Base-by-base conservation (phyloP, 2,888 invertebrate genomes). In the Ormyrus thymus region DNA sequence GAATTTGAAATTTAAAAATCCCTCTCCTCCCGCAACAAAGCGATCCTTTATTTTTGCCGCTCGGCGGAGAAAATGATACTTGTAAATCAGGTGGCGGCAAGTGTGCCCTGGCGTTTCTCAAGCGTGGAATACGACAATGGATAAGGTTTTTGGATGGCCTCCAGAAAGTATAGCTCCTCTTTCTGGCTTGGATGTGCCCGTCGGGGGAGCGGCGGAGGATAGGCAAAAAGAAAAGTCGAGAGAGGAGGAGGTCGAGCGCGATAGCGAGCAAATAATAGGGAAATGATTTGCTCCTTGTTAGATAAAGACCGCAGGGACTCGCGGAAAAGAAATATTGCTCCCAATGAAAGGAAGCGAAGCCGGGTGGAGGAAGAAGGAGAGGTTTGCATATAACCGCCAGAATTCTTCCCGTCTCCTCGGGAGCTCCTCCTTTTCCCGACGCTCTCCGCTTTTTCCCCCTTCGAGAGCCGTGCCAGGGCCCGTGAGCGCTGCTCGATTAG, bases 241-340 rank as follows among this genome's bases (percentile, higher is more conserved):
- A 56, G 75, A 75, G 76, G 82, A 82, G 81, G 84, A 84, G 83
- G 80, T 84, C 83, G 83, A 85, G 83, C 80, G 86, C 86, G 89
- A 89, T 89, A 89, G 88, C 88, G 87, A 89, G 89, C 87, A 89
- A 89, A 89, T 90, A 89, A 90, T 89, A 89, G 89, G 89, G 89
- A 90, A 90, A 90, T 90, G 89, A 90, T 90, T 89, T 89, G 89
- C 89, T 90, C 88, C 89, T 89, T 89, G 89, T 89, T 89, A 89
- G 89, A 90, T 89, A 89, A 90, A 90, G 89, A 86, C 86, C 83
- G 55, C 85, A 86, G 87, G 86, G 86, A 85, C 86, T 85, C 86
- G 86, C 84, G 82, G 88, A 87, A 89, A 90, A 89, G 89, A 90
- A 90, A 89, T 90, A 89, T 90, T 87, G 87, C 87, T 84, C 84